Base-by-base conservation (phyloP, 92 coral and sea anemone species). In the Zoanthus solanderi region DNA sequence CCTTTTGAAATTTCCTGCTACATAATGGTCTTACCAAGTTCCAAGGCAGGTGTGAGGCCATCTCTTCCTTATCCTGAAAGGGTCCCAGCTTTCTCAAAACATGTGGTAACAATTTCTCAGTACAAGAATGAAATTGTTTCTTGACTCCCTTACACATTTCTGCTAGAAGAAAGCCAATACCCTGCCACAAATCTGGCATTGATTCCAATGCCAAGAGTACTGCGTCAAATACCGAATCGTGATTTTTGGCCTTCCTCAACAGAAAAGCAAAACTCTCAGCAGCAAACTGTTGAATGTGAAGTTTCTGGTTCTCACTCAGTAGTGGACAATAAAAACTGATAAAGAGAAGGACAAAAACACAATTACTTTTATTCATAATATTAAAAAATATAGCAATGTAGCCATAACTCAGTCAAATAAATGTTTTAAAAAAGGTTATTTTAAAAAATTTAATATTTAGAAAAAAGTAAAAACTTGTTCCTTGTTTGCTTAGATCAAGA, bases 221-320 rank as follows among this genome's bases (percentile, higher is more conserved):
- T 30, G 90, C 32, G 34, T 95, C 94, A 74, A 97, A 81, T 7
- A 92, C 89, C 17, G 68, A 72, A 69, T 87, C 87, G 7, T 89
- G 92, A 75, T 95, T 93, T 65, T 92, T 97, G 71, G 88, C 89
- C 88, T 97, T 97, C 65, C 99, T 88, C 77, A 93, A 83, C 10
- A 97, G 89, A 69, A 97, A 97, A 17, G 99, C 96, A 92, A 95
- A 97, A 84, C 99, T 97, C 83, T 97, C 99, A 9, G 99, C 98
- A 16, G 99, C 99, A 91, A 97, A 97, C 78, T 89, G 95, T 31
- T 89, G 95, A 44, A 97, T 95, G 88, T 95, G 91, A n/a, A 86
- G 78, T 76, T 88, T 96, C 84, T 95, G 98, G 16, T 91, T 89
- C 13, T 88, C 89, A 73, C 86, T 75, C 4, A 97, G 94, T 10